Base-by-base conservation (phyloP, 2,113 vertebrate genomes). In the Pungitius pungitius region DNA sequence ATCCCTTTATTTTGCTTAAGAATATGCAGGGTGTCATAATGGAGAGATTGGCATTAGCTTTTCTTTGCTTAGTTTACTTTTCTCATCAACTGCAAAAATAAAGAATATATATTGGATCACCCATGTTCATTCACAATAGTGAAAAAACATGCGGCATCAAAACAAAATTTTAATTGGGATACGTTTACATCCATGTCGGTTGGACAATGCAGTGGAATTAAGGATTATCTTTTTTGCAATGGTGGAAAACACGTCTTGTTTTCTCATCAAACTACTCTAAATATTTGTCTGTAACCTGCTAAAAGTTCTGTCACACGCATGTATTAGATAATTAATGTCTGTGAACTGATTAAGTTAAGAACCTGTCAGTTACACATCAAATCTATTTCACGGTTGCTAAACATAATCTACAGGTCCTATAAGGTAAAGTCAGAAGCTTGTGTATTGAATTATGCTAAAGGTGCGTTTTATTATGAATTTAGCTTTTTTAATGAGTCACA, bases 1-100 rank as follows among this genome's bases (percentile, higher is more conserved):
- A 10, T 61, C 37, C 13, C 55, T 58, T 20, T 60, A 8, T 81
- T 86, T 76, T 20, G 60, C n/a, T 39, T 27, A 42, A 70, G 79
- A 62, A 73, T 65, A 12, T 69, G n/a, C 62, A 42, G 15, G 43
- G 52, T 43, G 35, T 42, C 56, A 35, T 69, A 56, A 52, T 55
- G 24, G 45, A 58, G 26, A 35, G 51, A 49, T 20, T 62, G 14
- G 45, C 37, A 54, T 2, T 37, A 49, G 2, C 8, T 37, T 55
- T 24, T 51, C 13, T 63, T 60, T 65, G 9, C 24, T 45, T 35
- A 1, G 14, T 40, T 39, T 37, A 1, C 12, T 12, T 66, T 58
- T 35, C 54, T 26, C 18, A 49, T 11, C 20, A 52, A 27, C 45
- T 42, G 9, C 39, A 40, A 70, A 61, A 26, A 39, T 40, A 42